Percentiles rank a stretch among this genome's conserved stretches.
Evolutionary conservation across 2,888 invertebrate genomes (phyloP).

Genomic region (Coelogynopora nodosa): DNA sequence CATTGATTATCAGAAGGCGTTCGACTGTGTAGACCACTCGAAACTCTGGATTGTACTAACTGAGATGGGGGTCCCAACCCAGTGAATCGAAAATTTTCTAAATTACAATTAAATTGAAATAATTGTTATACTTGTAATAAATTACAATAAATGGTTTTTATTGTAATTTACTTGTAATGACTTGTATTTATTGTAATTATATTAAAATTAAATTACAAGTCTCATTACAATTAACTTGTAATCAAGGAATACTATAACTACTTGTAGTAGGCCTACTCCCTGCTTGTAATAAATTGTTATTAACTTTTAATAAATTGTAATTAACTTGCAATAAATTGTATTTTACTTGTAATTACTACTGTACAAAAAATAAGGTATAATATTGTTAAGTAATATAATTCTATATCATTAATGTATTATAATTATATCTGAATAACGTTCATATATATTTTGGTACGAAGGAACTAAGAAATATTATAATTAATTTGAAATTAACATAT

Average conservation of each 20-base stretch:
- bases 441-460: background rate
- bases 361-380: background rate
- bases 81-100: background rate
- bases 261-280: no score
- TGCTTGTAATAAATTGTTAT: background rate
- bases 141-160: slow-evolving; percentile 17
- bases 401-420: background rate
- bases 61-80: no score
- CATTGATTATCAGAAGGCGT: no score
- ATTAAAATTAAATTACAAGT: background rate
- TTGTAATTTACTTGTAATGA: background rate
- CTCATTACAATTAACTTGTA: background rate
- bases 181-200: background rate
- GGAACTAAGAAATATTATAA: background rate
- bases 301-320: background rate
- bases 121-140: slow-evolving; percentile 1
- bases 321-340: background rate
- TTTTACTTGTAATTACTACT: background rate
- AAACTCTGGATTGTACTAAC: no score
- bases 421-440: background rate
- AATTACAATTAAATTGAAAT: background rate
- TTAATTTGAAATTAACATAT: background rate
- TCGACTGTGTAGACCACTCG: no score
- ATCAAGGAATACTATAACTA: no score
- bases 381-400: background rate